A percentile compares a stretch with the other conserved stretches of the same genome.
These are phyloP conservation scores for Plagiodera versicolora DNA, from an alignment of 2,888 invertebrate species.

Conservation along the genomic window DNA sequence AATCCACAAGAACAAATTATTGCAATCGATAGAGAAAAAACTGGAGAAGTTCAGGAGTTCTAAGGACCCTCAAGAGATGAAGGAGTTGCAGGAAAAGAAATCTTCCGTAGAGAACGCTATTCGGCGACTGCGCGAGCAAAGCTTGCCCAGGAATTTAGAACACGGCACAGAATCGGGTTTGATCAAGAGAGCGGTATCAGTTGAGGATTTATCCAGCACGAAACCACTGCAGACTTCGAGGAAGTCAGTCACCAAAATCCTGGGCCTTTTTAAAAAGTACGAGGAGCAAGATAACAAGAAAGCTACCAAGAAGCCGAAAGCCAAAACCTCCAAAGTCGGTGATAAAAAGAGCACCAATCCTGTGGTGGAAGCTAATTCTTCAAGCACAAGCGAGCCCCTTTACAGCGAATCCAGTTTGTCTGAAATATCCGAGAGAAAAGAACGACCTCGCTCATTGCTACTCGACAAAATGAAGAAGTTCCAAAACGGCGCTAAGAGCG, in stretches of 20 bases:
- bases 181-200: constrained; percentile 72
- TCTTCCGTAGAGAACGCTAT: constrained; percentile 60
- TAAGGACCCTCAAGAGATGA: constrained; percentile 43
- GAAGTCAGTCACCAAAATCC: constrained; percentile 72
- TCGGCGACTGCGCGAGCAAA: constrained; percentile 66
- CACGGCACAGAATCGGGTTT: constrained; percentile 65
- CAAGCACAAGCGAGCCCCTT: constrained; percentile 15
- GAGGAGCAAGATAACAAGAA: constrained; percentile 59
- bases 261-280: constrained; percentile 76
- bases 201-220: constrained; percentile 64
- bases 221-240: constrained; percentile 61
- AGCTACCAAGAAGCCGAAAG: constrained; percentile 37
- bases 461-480: constrained; percentile 61
- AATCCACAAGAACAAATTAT: constrained; percentile 58
- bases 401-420: constrained; percentile 33
- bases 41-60: constrained; percentile 66
- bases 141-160: constrained; percentile 61
- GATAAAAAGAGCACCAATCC: constrained; percentile 35
- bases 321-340: constrained; percentile 28
- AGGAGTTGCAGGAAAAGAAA: constrained; percentile 41
- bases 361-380: constrained; percentile 32
- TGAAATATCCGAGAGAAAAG: constrained; percentile 53
- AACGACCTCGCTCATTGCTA: constrained; percentile 59
- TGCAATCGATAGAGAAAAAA: constrained; percentile 78
- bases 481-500: constrained; percentile 56